Conservation (phyloP, 1,140 invertebrate species). For the Globodera rostochiensis region DNA sequence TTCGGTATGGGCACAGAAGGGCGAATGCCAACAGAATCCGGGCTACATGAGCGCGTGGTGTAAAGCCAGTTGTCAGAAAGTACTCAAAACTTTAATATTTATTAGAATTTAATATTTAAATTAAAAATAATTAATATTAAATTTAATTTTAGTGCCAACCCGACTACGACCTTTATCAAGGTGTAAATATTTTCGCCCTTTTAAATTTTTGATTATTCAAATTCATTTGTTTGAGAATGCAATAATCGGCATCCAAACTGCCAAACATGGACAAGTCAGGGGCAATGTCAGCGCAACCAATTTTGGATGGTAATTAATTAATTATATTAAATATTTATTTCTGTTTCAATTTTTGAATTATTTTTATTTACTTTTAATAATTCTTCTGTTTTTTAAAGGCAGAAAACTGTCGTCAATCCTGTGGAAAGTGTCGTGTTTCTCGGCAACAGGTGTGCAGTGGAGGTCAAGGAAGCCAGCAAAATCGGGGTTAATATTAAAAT, state of each 20-base stretch:
- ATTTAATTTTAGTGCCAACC: slow-evolving; percentile 24
- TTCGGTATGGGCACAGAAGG: slow-evolving; percentile 27
- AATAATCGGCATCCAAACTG: slow-evolving; percentile 34
- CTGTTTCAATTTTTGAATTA: neutral
- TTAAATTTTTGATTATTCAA: neutral
- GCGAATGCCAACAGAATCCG: slow-evolving; percentile 35
- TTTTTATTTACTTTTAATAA: neutral
- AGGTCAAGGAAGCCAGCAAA: slow-evolving; percentile 15
- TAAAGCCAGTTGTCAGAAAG: slow-evolving; percentile 46
- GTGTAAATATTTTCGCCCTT: neutral
- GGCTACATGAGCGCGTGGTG: slow-evolving; percentile 49
- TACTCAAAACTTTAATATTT: slow-evolving; percentile 31
- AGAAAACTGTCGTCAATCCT: slow-evolving; percentile 46
- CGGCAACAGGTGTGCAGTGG: slow-evolving; percentile 40
- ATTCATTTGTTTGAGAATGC: slow-evolving; percentile 25
- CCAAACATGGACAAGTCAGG: slow-evolving; percentile 23
- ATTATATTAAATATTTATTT: neutral
- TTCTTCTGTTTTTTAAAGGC: slow-evolving; percentile 8
- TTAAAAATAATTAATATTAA: neutral
- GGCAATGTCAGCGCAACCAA: slow-evolving; percentile 32
- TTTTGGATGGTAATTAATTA: slow-evolving; percentile 28
- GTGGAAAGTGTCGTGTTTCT: slow-evolving; percentile 33
- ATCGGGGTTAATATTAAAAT: neutral
- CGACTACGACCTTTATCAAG: slow-evolving; percentile 19
- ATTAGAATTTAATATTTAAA: neutral